phyloP scores from a whole-genome alignment of 2,888 invertebrate species.

The Spicauda simplicius region DNA sequence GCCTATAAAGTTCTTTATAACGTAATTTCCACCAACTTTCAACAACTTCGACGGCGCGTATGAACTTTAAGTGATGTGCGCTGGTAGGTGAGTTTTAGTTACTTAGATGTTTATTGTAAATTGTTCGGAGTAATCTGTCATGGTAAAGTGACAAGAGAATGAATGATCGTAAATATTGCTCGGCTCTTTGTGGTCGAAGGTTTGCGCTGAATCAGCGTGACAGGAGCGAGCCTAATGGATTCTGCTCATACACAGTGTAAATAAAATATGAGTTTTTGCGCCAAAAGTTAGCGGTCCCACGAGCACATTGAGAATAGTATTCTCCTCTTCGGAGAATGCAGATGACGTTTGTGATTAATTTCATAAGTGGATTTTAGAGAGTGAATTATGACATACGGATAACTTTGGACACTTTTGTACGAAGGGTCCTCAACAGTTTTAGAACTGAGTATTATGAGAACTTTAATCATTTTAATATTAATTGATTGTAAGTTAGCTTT shows the following conservation, averaged over 20 bases:
- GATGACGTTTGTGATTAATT: background rate
- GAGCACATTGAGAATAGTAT: slow-evolving; percentile 25
- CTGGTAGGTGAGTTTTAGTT: slow-evolving; percentile 50
- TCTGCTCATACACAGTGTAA: slow-evolving; percentile 46
- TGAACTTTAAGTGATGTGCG: slow-evolving; percentile 49
- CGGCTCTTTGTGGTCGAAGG: slow-evolving; percentile 50
- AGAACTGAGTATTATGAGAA: too few relatives aligned
- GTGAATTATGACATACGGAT: background rate
- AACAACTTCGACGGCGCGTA: slow-evolving; percentile 38
- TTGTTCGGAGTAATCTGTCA: slow-evolving; percentile 55
- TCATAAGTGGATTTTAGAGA: background rate
- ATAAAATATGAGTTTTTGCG: slow-evolving; percentile 44
- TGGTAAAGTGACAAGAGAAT: slow-evolving; percentile 63
- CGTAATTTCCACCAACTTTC: slow-evolving; percentile 40
- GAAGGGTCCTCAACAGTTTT: too few relatives aligned
- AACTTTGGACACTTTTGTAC: background rate
- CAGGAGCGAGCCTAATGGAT: slow-evolving; percentile 54
- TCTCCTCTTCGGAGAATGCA: slow-evolving; percentile 8
- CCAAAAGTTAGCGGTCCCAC: slow-evolving; percentile 29
- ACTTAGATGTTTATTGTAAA: slow-evolving; percentile 43
- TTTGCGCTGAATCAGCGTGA: slow-evolving; percentile 54
- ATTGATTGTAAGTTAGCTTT: too few relatives aligned
- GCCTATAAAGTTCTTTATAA: slow-evolving; percentile 39
- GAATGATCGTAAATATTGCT: slow-evolving; percentile 71
- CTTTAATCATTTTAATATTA: too few relatives aligned